Evolutionary conservation across 2,888 invertebrate genomes (phyloP).

Genomic region (Ennomos fuscantarius): DNA sequence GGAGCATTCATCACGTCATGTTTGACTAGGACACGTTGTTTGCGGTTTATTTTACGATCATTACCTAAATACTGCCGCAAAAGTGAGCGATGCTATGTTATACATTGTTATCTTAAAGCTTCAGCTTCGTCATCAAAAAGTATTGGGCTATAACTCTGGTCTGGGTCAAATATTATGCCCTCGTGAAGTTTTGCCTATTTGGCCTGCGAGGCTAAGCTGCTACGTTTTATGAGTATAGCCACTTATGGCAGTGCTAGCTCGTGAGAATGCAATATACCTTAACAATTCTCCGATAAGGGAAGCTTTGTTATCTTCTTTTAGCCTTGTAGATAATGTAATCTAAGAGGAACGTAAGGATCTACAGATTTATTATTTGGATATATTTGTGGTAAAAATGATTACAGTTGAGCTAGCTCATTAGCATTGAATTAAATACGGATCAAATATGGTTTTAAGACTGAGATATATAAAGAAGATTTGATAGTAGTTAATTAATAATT

Average conservation of each 20-base stretch:
- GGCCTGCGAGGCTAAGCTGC: conserved; percentile 20
- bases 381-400: not conserved
- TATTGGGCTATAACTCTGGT: conserved; percentile 22
- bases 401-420: too few relatives aligned
- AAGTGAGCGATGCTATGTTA: conserved; percentile 25
- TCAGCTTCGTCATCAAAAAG: conserved; percentile 34
- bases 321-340: conserved; percentile 19
- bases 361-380: conserved; percentile 18
- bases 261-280: conserved; percentile 28
- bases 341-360: conserved; percentile 4
- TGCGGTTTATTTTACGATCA: conserved; percentile 19
- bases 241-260: conserved; percentile 21
- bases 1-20: conserved; percentile 14
- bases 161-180: conserved; percentile 30
- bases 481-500: too few relatives aligned
- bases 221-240: conserved; percentile 24
- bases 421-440: too few relatives aligned
- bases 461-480: too few relatives aligned
- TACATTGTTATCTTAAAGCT: conserved; percentile 27
- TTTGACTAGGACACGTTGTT: conserved; percentile 22
- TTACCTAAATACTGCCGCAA: conserved; percentile 20
- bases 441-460: too few relatives aligned
- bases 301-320: conserved; percentile 26
- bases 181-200: conserved; percentile 28
- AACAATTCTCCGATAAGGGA: conserved; percentile 28